Conservation (phyloP, 37 sponge, comb jelly and placozoan species). For the Eunapius fragilis region DNA sequence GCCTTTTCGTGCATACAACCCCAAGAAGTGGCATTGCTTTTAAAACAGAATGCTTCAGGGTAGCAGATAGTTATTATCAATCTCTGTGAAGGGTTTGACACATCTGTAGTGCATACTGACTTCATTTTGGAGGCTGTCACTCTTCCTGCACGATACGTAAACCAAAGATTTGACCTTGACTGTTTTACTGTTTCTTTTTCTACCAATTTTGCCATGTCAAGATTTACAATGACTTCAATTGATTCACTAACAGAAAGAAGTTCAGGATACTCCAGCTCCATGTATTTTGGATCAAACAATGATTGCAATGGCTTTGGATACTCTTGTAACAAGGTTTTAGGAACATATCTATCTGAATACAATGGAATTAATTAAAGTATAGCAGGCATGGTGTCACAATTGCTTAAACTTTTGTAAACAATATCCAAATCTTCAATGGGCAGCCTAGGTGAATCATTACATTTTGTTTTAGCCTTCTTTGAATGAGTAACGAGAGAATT, state of each 20-base stretch:
- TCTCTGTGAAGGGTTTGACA: constrained; percentile 8
- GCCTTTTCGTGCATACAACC: constrained; percentile 37
- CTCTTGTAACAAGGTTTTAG: background rate
- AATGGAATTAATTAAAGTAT: constrained; percentile 26
- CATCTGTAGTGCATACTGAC: constrained; percentile 8
- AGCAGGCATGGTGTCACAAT: constrained; percentile 20
- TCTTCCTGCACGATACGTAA: constrained; percentile 31
- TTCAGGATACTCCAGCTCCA: constrained; percentile 4
- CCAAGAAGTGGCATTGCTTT: constrained; percentile 17
- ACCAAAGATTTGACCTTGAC: constrained; percentile 17
- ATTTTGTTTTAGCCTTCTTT: background rate
- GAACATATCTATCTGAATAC: constrained; percentile 25
- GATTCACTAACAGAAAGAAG: constrained; percentile 6
- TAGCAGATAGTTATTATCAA: constrained; percentile 39
- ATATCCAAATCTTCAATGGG: background rate
- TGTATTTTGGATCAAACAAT: background rate
- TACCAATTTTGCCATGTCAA: background rate
- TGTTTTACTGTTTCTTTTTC: constrained; percentile 25
- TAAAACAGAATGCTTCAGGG: constrained; percentile 17
- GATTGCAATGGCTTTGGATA: constrained; percentile 22
- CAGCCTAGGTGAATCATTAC: background rate
- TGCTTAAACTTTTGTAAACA: background rate
- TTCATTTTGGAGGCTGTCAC: constrained; percentile 43
- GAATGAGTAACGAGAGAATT: background rate
- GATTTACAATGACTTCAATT: constrained; percentile 2